Conservation (phyloP, 2,113 vertebrate genomes). For the Gymnarchus niloticus region DNA sequence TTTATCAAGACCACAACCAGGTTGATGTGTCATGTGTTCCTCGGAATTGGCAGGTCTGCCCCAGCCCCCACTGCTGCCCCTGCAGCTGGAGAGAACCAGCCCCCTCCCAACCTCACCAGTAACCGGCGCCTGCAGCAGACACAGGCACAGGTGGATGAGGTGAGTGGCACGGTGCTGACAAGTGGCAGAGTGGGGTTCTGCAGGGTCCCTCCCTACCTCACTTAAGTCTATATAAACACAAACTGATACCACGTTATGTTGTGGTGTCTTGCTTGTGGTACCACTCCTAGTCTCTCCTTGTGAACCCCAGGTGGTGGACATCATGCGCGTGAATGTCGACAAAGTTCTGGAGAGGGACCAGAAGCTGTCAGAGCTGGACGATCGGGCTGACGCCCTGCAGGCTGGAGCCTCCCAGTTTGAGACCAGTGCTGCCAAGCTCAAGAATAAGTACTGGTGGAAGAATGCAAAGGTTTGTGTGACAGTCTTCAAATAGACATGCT, state of each 20-base stretch:
- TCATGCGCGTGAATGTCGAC: constrained; percentile 97
- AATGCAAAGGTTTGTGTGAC: constrained; percentile 77
- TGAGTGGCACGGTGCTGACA: constrained; percentile 43
- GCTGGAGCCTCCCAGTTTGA: constrained; percentile 91
- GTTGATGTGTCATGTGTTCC: constrained; percentile 20
- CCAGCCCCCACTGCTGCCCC: constrained; percentile 66
- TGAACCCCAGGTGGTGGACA: constrained; percentile 81
- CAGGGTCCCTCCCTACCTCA: background rate
- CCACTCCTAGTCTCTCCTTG: background rate
- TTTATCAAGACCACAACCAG: background rate
- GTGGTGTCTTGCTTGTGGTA: background rate
- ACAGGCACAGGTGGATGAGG: constrained; percentile 85
- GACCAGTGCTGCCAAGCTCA: constrained; percentile 88
- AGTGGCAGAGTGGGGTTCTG: background rate
- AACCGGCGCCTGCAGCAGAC: constrained; percentile 86
- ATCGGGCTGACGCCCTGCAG: constrained; percentile 70
- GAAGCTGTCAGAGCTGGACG: constrained; percentile 86
- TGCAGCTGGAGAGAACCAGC: constrained; percentile 61
- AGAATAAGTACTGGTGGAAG: constrained; percentile 95
- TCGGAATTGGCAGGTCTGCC: constrained; percentile 68
- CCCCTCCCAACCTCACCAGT: constrained; percentile 73
- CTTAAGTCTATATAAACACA: background rate
- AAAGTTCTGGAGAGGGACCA: constrained; percentile 94
- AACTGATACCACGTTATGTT: background rate
- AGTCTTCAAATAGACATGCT: background rate